Base-by-base conservation (phyloP, 2,113 vertebrate species). In the Pao palembangensis region DNA sequence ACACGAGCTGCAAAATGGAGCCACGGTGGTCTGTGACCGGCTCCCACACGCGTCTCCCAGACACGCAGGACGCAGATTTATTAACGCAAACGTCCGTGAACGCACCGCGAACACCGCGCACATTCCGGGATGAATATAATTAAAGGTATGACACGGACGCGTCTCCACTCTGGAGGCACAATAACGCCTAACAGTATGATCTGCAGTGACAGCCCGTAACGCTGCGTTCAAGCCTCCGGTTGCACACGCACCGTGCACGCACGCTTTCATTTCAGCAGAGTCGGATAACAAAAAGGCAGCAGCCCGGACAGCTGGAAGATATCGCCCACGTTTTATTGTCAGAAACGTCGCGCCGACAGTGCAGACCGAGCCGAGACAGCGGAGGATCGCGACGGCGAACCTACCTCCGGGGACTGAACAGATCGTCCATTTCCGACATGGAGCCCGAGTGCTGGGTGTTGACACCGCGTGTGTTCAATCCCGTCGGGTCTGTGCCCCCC, bases 381-480 rank as follows among this genome's bases (percentile, higher is more conserved):
- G 64, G 48, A 83, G 77, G 81, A 91, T 90, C 84, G 88, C 64
- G 59, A 58, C 63, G 72, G 79, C 85, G 3, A 51, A 95, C 95
- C 93, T 98, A 99, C 97, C 97, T 99, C 93, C 94, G 90, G 90
- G 94, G 93, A 88, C 94, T 92, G 93, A 94, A 92, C 58, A 96
- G 86, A 85, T 95, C 95, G 71, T 98, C 97, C 97, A 98, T 99
- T 91, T 84, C 94, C 89, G 88, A 87, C 89, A 85, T 87, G 89
- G 86, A 91, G 90, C 90, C 91, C 88, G 83, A 38, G 59, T 72
- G 66, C 74, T 51, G 90, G 69, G 71, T 78, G 81, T 21, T 86
- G 86, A 87, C 88, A 88, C 80, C 63, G 74, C 66, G 71, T 63
- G 76, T 72, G 81, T 51, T 31, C 51, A 64, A 28, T 20, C 79